These are phyloP conservation scores for Antitype chi DNA, from an alignment of 2,888 invertebrate genomes.

Conservation along the genomic window DNA sequence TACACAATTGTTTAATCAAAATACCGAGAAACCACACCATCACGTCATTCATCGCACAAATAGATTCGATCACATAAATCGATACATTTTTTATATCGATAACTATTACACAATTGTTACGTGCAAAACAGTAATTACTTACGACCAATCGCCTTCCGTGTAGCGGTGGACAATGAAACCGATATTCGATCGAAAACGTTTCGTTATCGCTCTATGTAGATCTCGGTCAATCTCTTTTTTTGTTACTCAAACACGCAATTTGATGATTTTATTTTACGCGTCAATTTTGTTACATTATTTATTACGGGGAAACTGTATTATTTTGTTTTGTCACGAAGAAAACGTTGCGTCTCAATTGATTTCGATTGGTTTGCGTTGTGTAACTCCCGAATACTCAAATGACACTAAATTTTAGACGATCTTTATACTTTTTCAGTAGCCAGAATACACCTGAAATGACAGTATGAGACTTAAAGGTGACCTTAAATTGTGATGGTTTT, in stretches of 20 bases:
- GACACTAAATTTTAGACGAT: background rate
- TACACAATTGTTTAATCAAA: constrained; percentile 66
- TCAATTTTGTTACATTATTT: constrained; percentile 64
- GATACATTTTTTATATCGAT: constrained; percentile 75
- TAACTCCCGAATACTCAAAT: background rate
- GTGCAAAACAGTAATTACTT: constrained; percentile 85
- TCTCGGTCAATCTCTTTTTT: constrained; percentile 85
- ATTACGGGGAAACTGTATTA: constrained; percentile 52
- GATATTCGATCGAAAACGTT: constrained; percentile 84
- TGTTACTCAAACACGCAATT: constrained; percentile 83
- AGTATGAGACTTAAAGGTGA: background rate
- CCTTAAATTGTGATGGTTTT: background rate
- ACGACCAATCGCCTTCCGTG: constrained; percentile 83
- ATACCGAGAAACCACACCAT: constrained; percentile 65
- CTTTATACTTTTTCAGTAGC: background rate
- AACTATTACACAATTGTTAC: constrained; percentile 86
- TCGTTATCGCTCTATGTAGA: constrained; percentile 80
- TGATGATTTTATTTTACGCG: constrained; percentile 75
- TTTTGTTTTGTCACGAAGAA: constrained; percentile 53
- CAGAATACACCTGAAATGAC: background rate
- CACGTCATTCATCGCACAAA: constrained; percentile 64
- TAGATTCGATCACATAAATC: constrained; percentile 70
- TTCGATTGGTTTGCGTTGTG: constrained; percentile 26
- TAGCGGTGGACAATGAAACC: constrained; percentile 86
- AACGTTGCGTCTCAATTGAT: constrained; percentile 47